Evolutionary conservation across 2,113 vertebrate genomes (phyloP).

Genomic region (Melierax canorus): DNA sequence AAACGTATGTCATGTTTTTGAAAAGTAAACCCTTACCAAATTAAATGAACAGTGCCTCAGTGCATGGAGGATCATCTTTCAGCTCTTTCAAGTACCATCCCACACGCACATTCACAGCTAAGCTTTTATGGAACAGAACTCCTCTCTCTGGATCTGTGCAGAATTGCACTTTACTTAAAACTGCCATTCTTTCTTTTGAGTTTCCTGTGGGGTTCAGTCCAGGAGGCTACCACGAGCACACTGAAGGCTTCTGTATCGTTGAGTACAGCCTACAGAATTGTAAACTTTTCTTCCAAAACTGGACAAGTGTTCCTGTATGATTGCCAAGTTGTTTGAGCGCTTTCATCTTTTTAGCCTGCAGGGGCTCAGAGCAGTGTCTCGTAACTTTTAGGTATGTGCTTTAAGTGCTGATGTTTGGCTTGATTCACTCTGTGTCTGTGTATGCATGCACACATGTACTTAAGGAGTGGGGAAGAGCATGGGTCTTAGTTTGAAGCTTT

Average conservation of each 20-base stretch:
- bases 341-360: not conserved
- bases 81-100: not conserved
- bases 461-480: not conserved
- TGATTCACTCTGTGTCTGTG: not conserved
- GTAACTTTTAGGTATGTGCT: not conserved
- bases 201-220: not conserved
- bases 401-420: not conserved
- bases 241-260: not conserved
- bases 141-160: not conserved
- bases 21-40: not conserved
- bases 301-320: not conserved
- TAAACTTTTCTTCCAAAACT: not conserved
- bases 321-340: not conserved
- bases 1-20: not conserved
- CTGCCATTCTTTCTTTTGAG: not conserved
- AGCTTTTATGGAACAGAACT: not conserved
- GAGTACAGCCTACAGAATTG: not conserved
- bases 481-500: not conserved
- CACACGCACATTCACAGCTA: not conserved
- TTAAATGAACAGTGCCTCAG: not conserved
- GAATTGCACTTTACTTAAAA: not conserved
- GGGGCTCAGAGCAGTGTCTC: not conserved
- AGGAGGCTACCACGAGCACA: accelerated
- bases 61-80: not conserved
- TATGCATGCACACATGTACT: accelerated